Evolutionary conservation across 2,113 vertebrate genomes (phyloP).

Genomic region (Gopherus evgoodei): DNA sequence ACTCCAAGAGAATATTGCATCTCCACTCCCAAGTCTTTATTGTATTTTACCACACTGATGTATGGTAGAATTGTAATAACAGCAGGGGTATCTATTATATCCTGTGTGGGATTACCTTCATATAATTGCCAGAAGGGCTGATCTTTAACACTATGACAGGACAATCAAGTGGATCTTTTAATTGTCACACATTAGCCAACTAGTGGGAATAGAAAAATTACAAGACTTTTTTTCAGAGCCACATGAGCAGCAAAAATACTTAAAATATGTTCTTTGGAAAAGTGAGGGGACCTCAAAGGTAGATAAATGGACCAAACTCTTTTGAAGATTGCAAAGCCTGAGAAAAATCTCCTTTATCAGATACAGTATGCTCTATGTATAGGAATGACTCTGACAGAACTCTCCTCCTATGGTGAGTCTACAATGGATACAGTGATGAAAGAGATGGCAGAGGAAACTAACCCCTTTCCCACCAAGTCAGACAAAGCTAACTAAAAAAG

Average conservation of each 20-base stretch:
- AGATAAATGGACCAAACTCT: not conserved
- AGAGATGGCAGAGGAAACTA: not conserved
- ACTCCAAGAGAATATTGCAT: not conserved
- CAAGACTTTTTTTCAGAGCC: not conserved
- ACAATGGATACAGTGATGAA: not conserved
- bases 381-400: not conserved
- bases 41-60: not conserved
- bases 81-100: not conserved
- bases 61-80: constrained; percentile 45
- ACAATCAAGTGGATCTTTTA: not conserved
- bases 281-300: not conserved
- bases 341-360: not conserved
- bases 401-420: not conserved
- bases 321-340: not conserved
- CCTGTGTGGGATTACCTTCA: constrained; percentile 33
- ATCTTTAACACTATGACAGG: not conserved
- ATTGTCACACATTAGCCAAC: not conserved
- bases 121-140: not conserved
- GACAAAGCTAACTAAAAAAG: not conserved
- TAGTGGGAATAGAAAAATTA: not conserved
- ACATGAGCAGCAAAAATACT: fast-evolving
- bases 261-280: not conserved
- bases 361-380: not conserved
- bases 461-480: not conserved
- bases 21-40: not conserved